Evolutionary conservation across 30 jellyfish, hydroid and myxozoan species (phyloP).

Genomic region (Chrysaora quinquecirrha): DNA sequence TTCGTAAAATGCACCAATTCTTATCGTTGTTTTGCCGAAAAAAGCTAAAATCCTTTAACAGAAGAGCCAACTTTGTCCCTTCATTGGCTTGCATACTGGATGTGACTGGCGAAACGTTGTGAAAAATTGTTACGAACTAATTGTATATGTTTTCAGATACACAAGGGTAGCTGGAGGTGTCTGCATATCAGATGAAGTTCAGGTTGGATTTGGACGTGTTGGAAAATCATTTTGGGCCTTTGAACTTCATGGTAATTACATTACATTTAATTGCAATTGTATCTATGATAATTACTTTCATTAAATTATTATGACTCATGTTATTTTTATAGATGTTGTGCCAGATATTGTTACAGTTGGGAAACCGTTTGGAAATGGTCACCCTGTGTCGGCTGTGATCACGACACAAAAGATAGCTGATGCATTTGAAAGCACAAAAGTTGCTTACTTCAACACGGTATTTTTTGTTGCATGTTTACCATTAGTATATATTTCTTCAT

Average conservation of each 20-base stretch:
- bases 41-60: too few species aligned
- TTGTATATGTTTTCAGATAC: slow-evolving; percentile 24
- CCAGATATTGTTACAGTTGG: slow-evolving; percentile 98
- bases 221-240: slow-evolving; percentile 95
- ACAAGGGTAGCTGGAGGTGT: slow-evolving; percentile 84
- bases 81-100: too few species aligned
- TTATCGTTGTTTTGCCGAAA: too few species aligned
- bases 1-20: too few species aligned
- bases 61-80: too few species aligned
- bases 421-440: slow-evolving; percentile 85
- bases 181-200: slow-evolving; percentile 97
- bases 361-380: slow-evolving; percentile 98
- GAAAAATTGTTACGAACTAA: too few species aligned
- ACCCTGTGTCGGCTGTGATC: slow-evolving; percentile 95
- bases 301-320: too few species aligned
- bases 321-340: slow-evolving; percentile 68
- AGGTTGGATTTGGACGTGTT: slow-evolving; percentile 96
- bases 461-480: too few species aligned
- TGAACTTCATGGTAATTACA: slow-evolving; percentile 84
- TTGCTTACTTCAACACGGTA: slow-evolving; percentile 94
- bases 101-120: too few species aligned
- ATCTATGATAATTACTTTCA: too few species aligned
- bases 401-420: slow-evolving; percentile 92
- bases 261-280: too few species aligned
- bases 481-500: too few species aligned